These are phyloP conservation scores for Pyrrhosoma nymphula DNA, from an alignment of 2,888 invertebrate genomes.

Conservation along the genomic window DNA sequence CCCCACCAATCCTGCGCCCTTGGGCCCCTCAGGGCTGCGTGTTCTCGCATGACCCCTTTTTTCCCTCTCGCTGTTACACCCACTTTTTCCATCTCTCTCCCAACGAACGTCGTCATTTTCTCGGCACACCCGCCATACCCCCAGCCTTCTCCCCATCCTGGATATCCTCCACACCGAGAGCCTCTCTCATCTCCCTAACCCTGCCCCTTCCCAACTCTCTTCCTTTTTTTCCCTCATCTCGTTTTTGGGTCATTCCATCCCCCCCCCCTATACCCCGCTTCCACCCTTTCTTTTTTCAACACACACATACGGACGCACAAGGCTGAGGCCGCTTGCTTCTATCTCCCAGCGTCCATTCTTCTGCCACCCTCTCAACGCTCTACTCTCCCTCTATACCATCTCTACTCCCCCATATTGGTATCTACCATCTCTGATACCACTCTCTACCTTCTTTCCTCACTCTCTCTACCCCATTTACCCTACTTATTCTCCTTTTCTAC, in stretches of 20 bases:
- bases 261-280: neutral
- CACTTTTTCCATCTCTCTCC: neutral
- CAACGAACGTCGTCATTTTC: neutral
- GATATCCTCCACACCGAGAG: neutral
- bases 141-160: neutral
- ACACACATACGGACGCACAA: neutral
- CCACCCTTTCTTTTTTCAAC: neutral
- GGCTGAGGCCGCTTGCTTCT: neutral
- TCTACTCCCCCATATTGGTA: neutral
- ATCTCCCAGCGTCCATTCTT: neutral
- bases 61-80: neutral
- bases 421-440: no score
- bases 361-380: neutral
- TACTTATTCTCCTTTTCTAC: no score
- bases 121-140: neutral
- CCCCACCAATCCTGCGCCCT: no score
- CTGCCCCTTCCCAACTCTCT: neutral
- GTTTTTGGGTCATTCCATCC: slow-evolving; percentile 24
- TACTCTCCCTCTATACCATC: neutral
- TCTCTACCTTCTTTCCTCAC: no score
- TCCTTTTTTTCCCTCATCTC: slow-evolving; percentile 6
- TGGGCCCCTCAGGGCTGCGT: slow-evolving; percentile 7
- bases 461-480: no score
- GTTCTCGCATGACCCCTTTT: slow-evolving; percentile 19
- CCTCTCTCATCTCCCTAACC: slow-evolving; percentile 21